phyloP scores from a whole-genome alignment of 2,113 vertebrate species.

The Mormoops blainvillei region DNA sequence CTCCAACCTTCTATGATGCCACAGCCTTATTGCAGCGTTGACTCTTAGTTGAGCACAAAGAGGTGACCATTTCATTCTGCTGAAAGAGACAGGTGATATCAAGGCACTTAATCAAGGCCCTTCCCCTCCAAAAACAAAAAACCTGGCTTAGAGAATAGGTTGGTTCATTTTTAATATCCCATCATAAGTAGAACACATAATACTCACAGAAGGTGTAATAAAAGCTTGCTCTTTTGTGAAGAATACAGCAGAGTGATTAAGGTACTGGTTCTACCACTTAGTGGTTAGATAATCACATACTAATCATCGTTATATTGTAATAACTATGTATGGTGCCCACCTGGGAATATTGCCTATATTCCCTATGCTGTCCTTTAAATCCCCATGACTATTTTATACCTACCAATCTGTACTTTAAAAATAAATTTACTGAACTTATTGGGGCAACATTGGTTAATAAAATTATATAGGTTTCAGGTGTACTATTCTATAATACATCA shows the following conservation, averaged over 20 bases:
- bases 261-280: neutral
- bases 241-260: neutral
- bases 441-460: too few relatives aligned
- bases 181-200: neutral
- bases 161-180: neutral
- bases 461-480: too few relatives aligned
- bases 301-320: too few relatives aligned
- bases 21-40: neutral
- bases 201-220: neutral
- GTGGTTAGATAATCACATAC: too few relatives aligned
- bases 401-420: too few relatives aligned
- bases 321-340: too few relatives aligned
- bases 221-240: neutral
- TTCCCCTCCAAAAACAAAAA: neutral
- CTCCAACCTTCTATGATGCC: neutral
- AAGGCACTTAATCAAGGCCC: neutral
- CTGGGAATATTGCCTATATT: too few relatives aligned
- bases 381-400: too few relatives aligned
- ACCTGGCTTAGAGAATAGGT: neutral
- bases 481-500: too few relatives aligned
- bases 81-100: neutral
- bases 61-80: neutral
- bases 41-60: neutral
- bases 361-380: too few relatives aligned
- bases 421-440: too few relatives aligned